Base-by-base conservation (phyloP, 2,113 vertebrate genomes). In the Manacus vitellinus region DNA sequence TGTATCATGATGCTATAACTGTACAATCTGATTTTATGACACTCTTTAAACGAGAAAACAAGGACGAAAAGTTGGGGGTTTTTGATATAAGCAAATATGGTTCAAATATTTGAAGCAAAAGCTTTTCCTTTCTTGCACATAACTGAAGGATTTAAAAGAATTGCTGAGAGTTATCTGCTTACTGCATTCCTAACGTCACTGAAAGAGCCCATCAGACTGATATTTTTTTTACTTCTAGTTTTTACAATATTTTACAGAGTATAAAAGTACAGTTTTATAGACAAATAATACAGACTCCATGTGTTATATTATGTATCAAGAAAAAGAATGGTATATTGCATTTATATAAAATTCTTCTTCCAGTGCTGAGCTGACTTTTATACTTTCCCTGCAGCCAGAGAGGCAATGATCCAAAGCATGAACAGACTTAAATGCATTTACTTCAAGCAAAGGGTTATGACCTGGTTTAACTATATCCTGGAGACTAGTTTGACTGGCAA, bases 401-500 rank as follows among this genome's bases (percentile, higher is more conserved):
- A 74, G 23, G 72, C 72, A 94, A 63, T 67, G 83, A 91, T 92
- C 65, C 89, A 86, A 91, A 89, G 80, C 70, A 74, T 28, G 80
- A 75, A 63, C 58, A 80, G 59, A 55, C 72, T 77, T 85, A 83
- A 94, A 91, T 18, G 43, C 80, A 51, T 77, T 92, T 95, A 81
- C 87, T 92, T 94, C 73, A 85, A 87, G 61, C 35, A 41, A 81
- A 92, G n/a, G 84, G 70, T 94, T 89, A 89, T 94, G 73, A 84
- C 84, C 73, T 56, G 56, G 52, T 86, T 94, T 96, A 97, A 87
- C 81, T 78, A 30, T 81, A 59, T 86, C 73, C 76, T 86, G 68
- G 80, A 91, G 89, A 77, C 86, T 55, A 67, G 59, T 87, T 80
- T 92, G 83, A 92, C 76, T 91, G 76, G 61, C 61, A 89, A 91